A percentile compares a stretch with the other conserved stretches of the same genome.
These are phyloP conservation scores for Istiophorus platypterus DNA, from an alignment of 2,113 vertebrate species.

Conservation along the genomic window DNA sequence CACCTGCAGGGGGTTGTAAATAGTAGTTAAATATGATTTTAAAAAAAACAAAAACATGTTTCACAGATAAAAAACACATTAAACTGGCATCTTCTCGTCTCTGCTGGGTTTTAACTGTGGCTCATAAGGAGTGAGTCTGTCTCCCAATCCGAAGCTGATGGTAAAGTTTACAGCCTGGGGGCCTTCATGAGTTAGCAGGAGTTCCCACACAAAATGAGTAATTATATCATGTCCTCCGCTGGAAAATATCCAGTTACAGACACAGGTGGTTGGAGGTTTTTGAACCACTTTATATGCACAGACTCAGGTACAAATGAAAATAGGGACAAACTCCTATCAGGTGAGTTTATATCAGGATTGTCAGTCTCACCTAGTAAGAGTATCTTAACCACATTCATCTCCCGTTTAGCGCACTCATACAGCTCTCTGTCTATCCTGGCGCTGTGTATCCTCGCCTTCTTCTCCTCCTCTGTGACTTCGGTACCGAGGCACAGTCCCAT, in stretches of 20 bases:
- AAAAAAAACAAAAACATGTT: neutral
- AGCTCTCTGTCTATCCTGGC: conserved; percentile 82
- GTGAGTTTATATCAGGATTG: neutral
- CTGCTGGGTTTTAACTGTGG: neutral
- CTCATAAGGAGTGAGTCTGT: neutral
- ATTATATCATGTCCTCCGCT: neutral
- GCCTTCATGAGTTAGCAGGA: neutral
- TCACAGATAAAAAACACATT: neutral
- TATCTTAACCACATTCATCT: conserved; percentile 86
- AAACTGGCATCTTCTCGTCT: neutral
- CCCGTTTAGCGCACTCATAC: conserved; percentile 80
- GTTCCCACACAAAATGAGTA: neutral
- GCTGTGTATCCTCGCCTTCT: conserved; percentile 81
- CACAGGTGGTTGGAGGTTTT: neutral
- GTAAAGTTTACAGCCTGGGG: neutral
- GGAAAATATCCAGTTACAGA: neutral
- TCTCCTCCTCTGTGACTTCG: conserved; percentile 83
- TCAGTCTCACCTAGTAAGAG: conserved; percentile 83
- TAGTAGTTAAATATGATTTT: neutral
- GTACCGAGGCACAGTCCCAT: conserved; percentile 87
- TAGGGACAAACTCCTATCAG: neutral
- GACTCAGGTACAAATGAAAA: neutral
- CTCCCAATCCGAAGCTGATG: neutral
- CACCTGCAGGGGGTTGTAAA: conserved; percentile 70
- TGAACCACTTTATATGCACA: neutral